These are phyloP conservation scores for Thalassophryne amazonica DNA, from an alignment of 2,797 vertebrate species.

Conservation along the genomic window DNA sequence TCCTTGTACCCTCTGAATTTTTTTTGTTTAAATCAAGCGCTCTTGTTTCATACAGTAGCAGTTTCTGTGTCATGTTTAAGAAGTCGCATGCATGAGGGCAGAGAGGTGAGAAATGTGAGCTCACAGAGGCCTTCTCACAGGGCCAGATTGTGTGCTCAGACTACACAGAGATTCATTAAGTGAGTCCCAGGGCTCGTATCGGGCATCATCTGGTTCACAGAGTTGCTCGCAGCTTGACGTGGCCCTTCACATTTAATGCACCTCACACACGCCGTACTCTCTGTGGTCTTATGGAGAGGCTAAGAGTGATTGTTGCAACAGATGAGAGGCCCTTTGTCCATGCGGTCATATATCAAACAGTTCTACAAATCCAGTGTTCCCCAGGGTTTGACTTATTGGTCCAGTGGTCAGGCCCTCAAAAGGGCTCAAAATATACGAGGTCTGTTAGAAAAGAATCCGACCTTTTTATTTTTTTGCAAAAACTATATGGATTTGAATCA, in stretches of 20 bases:
- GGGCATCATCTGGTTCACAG: conserved; percentile 33
- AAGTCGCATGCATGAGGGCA: conserved; percentile 37
- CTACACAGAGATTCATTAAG: conserved; percentile 63
- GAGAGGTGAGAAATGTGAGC: conserved; percentile 48
- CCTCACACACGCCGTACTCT: conserved; percentile 29
- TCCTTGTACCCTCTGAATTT: conserved; percentile 39
- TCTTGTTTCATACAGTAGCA: conserved; percentile 15
- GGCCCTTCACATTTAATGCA: conserved; percentile 22
- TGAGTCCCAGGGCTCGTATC: conserved; percentile 44
- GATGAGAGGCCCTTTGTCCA: conserved; percentile 21
- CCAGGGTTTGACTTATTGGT: too few species aligned
- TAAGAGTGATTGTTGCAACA: conserved; percentile 23
- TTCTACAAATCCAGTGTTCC: too few species aligned
- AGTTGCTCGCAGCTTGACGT: conserved; percentile 9
- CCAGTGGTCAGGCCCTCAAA: too few species aligned
- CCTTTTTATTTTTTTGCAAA: too few species aligned
- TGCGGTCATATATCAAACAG: conserved; percentile 15
- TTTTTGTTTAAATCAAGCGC: too few species aligned
- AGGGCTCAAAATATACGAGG: too few species aligned
- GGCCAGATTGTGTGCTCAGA: conserved; percentile 56
- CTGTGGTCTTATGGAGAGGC: conserved; percentile 21
- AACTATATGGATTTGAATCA: too few species aligned
- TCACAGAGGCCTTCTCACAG: conserved; percentile 30
- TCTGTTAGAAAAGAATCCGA: too few species aligned
- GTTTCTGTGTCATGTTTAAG: conserved; percentile 42